Base-by-base conservation (phyloP, 2,888 invertebrate genomes). In the Automeris io region DNA sequence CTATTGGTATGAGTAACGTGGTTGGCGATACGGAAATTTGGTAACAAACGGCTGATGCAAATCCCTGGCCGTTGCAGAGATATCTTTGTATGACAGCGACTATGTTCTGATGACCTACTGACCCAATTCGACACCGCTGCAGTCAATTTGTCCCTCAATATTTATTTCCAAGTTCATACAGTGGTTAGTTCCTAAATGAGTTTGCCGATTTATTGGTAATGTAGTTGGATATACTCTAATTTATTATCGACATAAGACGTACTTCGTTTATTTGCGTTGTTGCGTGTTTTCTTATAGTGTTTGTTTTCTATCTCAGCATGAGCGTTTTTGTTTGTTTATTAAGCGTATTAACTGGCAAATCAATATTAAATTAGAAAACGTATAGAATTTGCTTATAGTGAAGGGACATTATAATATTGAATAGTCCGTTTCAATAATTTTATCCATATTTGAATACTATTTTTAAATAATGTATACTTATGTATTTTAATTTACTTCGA, bases 91-190 rank as follows among this genome's bases (percentile, higher is more conserved):
- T 76, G 81, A 72, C 77, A 71, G 69, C 62, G 61, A 64, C 67
- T 62, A 61, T 55, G 61, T 66, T 70, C 68, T 71, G 70, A 73
- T 77, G 82, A 73, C 85, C 83, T 57, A 78, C 62, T 85, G 69
- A 81, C 85, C 85, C 56, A 72, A 51, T 71, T 85, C 61, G 73
- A 70, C 69, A 73, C 71, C 83, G 83, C 81, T 77, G 83, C 79
- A 80, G 73, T 67, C 64, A 67, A 59, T 67, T 71, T 78, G 72
- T 71, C 70, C 65, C 64, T 58, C 57, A 53, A 64, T 57, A 38
- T 65, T 61, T 52, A 63, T 68, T 62, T 75, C 61, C 68, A 76
- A 78, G 72, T 79, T 73, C 65, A 75, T 70, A 1, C 9, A 16
- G 41, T 25, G 33, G 37, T 40, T 46, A 42, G 48, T 42, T 45